These are phyloP conservation scores for Philhelius pedissequus DNA, from an alignment of 2,888 invertebrate genomes.

Conservation along the genomic window DNA sequence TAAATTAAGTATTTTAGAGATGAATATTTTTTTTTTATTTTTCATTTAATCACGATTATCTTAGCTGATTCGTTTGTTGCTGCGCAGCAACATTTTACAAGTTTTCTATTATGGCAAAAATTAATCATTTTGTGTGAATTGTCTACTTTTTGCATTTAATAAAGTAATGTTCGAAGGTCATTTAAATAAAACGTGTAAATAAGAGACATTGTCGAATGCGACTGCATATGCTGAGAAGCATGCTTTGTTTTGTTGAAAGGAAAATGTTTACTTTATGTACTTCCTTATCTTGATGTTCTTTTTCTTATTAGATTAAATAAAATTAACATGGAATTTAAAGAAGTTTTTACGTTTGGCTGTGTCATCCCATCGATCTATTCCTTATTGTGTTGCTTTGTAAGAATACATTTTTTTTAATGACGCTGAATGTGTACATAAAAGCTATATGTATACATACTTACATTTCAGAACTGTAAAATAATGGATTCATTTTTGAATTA, in stretches of 20 bases:
- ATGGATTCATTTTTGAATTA: too few species aligned
- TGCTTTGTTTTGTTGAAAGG: background rate
- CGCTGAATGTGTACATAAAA: too few species aligned
- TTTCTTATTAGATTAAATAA: too few species aligned
- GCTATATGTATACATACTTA: too few species aligned
- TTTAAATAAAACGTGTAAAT: slow-evolving; percentile 32
- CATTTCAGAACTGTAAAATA: too few species aligned
- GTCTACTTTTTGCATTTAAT: slow-evolving; percentile 32
- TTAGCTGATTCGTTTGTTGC: background rate
- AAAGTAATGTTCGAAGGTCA: slow-evolving; percentile 58
- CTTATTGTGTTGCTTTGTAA: too few species aligned
- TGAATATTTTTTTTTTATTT: slow-evolving; percentile 14
- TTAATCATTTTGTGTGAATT: slow-evolving; percentile 43
- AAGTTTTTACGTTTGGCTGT: too few species aligned
- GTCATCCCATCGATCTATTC: too few species aligned
- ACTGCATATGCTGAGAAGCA: background rate
- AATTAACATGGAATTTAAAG: too few species aligned
- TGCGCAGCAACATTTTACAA: slow-evolving; percentile 40
- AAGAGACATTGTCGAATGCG: background rate
- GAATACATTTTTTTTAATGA: too few species aligned
- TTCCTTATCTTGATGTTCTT: too few species aligned
- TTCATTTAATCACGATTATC: slow-evolving; percentile 33
- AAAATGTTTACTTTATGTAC: background rate
- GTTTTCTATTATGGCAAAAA: slow-evolving; percentile 30
- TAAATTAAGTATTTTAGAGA: slow-evolving; percentile 16